These are phyloP conservation scores for Clusia tigrina DNA, from an alignment of 2,888 invertebrate species.

Conservation along the genomic window DNA sequence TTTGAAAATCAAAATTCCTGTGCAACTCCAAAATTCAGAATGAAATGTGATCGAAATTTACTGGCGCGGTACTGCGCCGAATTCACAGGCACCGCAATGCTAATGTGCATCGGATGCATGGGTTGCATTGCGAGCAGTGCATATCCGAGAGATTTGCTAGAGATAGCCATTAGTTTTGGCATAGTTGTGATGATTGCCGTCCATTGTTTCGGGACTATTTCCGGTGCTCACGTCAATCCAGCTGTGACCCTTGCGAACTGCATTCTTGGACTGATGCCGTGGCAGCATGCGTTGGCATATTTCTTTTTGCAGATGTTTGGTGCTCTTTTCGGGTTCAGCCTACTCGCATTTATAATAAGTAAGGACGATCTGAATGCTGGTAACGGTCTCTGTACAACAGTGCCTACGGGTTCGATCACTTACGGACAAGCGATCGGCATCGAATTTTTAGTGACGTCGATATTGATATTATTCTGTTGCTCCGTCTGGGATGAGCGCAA, in stretches of 20 bases:
- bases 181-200: background rate
- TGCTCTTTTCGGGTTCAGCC: background rate
- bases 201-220: background rate
- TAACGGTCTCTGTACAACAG: background rate
- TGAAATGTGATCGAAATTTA: slow-evolving; percentile 23
- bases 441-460: background rate
- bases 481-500: background rate
- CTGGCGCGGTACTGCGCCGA: slow-evolving; percentile 38
- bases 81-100: slow-evolving; percentile 34
- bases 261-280: background rate
- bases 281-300: background rate
- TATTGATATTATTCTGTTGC: background rate
- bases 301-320: background rate
- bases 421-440: background rate
- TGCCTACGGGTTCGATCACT: background rate
- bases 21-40: background rate
- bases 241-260: background rate
- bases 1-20: background rate
- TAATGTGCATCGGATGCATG: slow-evolving; percentile 42
- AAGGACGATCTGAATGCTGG: background rate
- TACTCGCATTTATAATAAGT: background rate
- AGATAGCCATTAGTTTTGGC: background rate
- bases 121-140: slow-evolving; percentile 19
- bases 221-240: background rate
- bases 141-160: background rate